Conservation (phyloP, 2,797 vertebrate genomes). For the Falco naumanni region DNA sequence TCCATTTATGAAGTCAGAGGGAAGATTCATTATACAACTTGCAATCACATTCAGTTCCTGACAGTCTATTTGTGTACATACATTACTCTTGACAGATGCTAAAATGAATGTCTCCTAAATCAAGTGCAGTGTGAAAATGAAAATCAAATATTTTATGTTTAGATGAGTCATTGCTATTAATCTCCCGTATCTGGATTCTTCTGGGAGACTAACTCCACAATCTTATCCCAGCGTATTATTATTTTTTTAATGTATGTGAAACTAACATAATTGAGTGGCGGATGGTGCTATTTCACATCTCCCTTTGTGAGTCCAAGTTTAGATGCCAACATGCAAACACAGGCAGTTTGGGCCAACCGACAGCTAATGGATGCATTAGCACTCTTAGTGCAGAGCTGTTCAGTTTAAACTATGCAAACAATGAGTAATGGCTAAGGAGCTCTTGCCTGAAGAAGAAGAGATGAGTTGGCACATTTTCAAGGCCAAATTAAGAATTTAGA, state of each 20-base stretch:
- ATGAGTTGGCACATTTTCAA: slow-evolving; percentile 33
- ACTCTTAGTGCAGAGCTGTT: not conserved
- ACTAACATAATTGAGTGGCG: not conserved
- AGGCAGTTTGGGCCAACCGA: not conserved
- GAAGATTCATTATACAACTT: not conserved
- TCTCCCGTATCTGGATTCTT: not conserved
- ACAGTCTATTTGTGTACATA: not conserved
- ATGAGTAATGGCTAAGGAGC: not conserved
- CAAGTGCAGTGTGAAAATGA: not conserved
- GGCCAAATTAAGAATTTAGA: slow-evolving; percentile 32
- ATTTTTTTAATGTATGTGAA: not conserved
- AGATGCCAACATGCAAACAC: not conserved
- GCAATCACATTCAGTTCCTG: not conserved
- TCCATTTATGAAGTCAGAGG: not conserved
- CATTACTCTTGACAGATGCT: not conserved
- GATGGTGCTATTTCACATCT: not conserved
- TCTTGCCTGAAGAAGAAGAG: not conserved
- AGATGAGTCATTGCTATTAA: not conserved
- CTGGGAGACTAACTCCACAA: not conserved
- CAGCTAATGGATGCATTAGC: not conserved
- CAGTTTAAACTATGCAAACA: not conserved
- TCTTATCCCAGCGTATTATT: too few species aligned
- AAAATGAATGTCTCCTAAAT: not conserved
- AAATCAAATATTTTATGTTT: slow-evolving; percentile 12
- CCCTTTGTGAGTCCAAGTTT: not conserved